A percentile compares a stretch with the other conserved stretches of the same genome.
Conservation (phyloP, 30 jellyfish, hydroid and myxozoan species). For the Cassiopea andromeda region DNA sequence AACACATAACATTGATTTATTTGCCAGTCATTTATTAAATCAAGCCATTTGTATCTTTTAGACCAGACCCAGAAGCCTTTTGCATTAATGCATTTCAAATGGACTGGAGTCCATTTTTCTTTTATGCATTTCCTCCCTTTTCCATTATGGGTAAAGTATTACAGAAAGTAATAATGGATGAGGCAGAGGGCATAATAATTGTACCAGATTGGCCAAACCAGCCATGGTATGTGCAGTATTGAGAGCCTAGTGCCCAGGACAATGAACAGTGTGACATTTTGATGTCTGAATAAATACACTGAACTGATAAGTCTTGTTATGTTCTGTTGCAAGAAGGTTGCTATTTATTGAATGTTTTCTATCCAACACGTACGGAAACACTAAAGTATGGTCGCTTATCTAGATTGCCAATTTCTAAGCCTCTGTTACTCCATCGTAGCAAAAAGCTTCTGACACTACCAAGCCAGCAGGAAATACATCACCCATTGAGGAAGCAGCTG, state of each 20-base stretch:
- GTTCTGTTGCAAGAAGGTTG: too few relatives aligned
- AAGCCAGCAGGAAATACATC: neutral
- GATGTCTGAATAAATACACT: too few relatives aligned
- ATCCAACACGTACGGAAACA: too few relatives aligned
- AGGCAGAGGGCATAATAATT: slow-evolving; percentile 26
- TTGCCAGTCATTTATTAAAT: slow-evolving; percentile 33
- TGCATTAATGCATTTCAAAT: neutral
- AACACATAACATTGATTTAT: slow-evolving; percentile 24
- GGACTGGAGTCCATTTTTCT: neutral
- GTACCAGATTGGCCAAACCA: slow-evolving; percentile 19
- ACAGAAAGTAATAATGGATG: neutral
- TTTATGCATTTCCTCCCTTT: slow-evolving; percentile 6
- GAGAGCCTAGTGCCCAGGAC: too few relatives aligned
- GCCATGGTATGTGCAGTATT: neutral
- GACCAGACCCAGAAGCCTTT: neutral
- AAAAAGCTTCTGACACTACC: neutral
- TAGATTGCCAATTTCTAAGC: neutral
- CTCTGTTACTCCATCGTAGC: slow-evolving; percentile 2
- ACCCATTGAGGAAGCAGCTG: slow-evolving; percentile 15
- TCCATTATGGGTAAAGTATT: neutral
- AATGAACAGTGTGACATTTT: too few relatives aligned
- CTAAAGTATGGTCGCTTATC: neutral
- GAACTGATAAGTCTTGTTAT: too few relatives aligned
- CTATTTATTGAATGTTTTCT: too few relatives aligned
- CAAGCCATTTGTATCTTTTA: neutral